Conservation (phyloP, 2,888 invertebrate genomes). For the Tillus elongatus region DNA sequence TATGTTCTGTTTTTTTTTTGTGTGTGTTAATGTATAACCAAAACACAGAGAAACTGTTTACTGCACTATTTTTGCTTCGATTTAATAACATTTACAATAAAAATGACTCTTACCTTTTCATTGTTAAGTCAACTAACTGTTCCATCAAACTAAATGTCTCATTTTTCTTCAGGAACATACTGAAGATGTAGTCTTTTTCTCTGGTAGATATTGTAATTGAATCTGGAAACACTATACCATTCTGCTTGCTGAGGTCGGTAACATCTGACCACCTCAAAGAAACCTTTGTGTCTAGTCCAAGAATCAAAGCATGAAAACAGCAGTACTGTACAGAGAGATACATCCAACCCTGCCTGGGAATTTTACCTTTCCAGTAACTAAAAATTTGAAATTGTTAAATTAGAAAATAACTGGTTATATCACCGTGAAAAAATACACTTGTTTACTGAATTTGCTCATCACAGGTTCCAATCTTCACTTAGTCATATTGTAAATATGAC, state of each 20-base stretch:
- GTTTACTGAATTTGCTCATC: too few species aligned
- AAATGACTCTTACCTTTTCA: constrained; percentile 63
- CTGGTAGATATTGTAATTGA: constrained; percentile 79
- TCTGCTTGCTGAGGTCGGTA: constrained; percentile 67
- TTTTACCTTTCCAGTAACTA: constrained; percentile 86
- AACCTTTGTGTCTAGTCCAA: constrained; percentile 83
- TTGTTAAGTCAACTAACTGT: constrained; percentile 92
- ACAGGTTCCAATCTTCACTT: too few species aligned
- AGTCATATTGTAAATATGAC: too few species aligned
- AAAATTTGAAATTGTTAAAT: constrained; percentile 17
- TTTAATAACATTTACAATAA: constrained; percentile 2
- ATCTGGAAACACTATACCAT: constrained; percentile 72
- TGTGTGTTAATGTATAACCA: too few species aligned
- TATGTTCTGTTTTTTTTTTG: too few species aligned
- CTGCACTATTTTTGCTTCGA: too few species aligned
- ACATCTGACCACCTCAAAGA: constrained; percentile 88
- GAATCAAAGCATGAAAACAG: constrained; percentile 91
- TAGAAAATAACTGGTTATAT: constrained; percentile 7
- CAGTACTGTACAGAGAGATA: constrained; percentile 94
- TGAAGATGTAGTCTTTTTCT: constrained; percentile 82
- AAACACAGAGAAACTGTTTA: too few species aligned
- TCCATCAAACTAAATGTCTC: constrained; percentile 90
- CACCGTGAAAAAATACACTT: constrained; percentile 6
- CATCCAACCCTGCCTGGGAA: constrained; percentile 94
- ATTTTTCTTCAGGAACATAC: constrained; percentile 77